Percentiles rank a stretch among this genome's conserved stretches.
Evolutionary conservation across 2,113 vertebrate species (phyloP).

Genomic region (Rhynchomys soricoides): DNA sequence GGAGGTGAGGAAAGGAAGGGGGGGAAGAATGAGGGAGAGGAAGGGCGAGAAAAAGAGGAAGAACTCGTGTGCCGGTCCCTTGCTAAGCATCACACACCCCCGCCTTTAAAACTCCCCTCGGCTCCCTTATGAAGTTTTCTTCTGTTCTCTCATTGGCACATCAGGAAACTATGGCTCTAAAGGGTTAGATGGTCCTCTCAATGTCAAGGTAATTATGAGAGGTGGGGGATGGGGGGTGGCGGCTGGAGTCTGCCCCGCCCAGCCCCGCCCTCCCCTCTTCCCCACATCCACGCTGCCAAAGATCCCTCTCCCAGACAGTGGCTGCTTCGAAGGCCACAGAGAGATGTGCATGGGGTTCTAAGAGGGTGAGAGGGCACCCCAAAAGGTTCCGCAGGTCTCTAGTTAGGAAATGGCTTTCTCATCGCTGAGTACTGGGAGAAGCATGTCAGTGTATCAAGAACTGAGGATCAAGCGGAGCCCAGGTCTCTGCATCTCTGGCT

Average conservation of each 20-base stretch:
- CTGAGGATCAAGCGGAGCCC: background rate
- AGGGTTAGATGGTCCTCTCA: background rate
- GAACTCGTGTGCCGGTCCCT: background rate
- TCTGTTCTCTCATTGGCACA: background rate
- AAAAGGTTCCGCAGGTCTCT: background rate
- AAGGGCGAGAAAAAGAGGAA: background rate
- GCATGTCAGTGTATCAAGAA: background rate
- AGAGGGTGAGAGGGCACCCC: background rate
- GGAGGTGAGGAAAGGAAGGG: background rate
- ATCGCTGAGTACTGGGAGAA: background rate
- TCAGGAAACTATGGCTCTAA: background rate
- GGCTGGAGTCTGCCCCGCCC: background rate
- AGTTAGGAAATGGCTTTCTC: background rate
- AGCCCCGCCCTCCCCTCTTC: background rate
- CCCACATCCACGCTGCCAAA: background rate
- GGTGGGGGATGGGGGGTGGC: too few species aligned
- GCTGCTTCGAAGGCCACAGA: background rate
- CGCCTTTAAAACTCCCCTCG: too few species aligned
- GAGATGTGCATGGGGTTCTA: background rate
- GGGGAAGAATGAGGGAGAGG: background rate
- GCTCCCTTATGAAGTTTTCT: background rate
- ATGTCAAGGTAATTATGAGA: background rate
- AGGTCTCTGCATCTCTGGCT: too few species aligned
- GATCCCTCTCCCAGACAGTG: background rate
- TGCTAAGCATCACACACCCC: background rate